Percentiles rank a stretch among this genome's conserved stretches.
phyloP scores from a whole-genome alignment of 2,797 vertebrate genomes.

The Pangasius krempfi region DNA sequence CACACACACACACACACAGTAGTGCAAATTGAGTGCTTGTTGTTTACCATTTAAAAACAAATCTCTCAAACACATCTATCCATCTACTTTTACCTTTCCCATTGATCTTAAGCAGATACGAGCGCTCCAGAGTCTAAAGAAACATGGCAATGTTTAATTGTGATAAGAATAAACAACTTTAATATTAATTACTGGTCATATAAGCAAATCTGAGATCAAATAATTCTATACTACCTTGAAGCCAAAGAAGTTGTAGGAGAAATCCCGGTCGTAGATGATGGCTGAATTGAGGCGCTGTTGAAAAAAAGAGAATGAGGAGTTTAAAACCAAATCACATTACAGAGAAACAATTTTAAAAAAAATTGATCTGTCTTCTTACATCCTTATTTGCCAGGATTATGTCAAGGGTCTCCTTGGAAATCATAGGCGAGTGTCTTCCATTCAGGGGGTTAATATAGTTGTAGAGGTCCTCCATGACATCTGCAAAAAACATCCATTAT shows the following conservation, averaged over 20 bases:
- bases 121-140: constrained; percentile 89
- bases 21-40: neutral
- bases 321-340: neutral
- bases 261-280: constrained; percentile 95
- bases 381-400: constrained; percentile 91
- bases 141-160: neutral
- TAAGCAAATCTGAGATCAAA: too few species aligned
- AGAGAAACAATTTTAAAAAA: neutral
- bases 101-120: constrained; percentile 93
- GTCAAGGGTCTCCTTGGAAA: constrained; percentile 87
- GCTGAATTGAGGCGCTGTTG: constrained; percentile 90
- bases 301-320: neutral
- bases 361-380: constrained; percentile 66
- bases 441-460: constrained; percentile 92
- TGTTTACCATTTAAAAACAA: neutral
- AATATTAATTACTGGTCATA: neutral
- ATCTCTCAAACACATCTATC: neutral
- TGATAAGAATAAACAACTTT: neutral
- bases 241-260: constrained; percentile 98
- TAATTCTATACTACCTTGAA: constrained; percentile 82
- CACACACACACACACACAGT: neutral
- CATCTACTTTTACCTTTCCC: constrained; percentile 80
- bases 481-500: constrained; percentile 62
- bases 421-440: constrained; percentile 88
- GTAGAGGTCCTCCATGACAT: constrained; percentile 97